phyloP scores from a whole-genome alignment of 2,797 vertebrate species.

The Dryobates pubescens region DNA sequence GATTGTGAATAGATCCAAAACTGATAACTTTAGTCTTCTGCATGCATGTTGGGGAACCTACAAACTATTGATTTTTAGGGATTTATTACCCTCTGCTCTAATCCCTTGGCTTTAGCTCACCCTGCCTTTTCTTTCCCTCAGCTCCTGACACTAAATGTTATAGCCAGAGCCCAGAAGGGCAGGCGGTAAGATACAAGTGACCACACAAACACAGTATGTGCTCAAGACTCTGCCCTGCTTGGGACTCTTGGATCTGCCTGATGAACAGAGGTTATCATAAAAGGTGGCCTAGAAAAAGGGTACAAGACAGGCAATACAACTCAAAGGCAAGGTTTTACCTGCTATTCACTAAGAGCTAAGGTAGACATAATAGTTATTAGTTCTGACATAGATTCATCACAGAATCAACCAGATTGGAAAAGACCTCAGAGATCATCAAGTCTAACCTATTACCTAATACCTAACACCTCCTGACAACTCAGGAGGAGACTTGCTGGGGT shows the following conservation, averaged over 20 bases:
- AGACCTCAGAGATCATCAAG: too few relatives aligned
- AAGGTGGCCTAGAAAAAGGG: neutral
- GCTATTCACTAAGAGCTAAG: neutral
- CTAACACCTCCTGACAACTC: too few relatives aligned
- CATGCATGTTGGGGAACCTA: neutral
- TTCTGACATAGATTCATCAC: neutral
- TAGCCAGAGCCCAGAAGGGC: neutral
- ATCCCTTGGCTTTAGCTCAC: neutral
- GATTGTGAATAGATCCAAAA: neutral
- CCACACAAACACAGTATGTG: neutral
- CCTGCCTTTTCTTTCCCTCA: neutral
- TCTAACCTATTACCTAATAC: too few relatives aligned
- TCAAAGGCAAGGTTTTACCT: neutral
- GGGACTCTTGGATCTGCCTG: neutral
- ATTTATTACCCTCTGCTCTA: neutral
- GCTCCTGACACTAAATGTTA: neutral
- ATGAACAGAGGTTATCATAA: neutral
- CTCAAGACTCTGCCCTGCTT: neutral
- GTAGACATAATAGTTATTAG: neutral
- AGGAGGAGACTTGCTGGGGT: too few relatives aligned
- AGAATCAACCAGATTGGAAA: too few relatives aligned
- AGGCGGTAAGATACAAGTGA: neutral
- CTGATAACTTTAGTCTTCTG: neutral
- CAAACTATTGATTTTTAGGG: neutral
- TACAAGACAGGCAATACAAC: fast-evolving